Base-by-base conservation (phyloP, 2,888 invertebrate species). In the Acrobasis suavella region DNA sequence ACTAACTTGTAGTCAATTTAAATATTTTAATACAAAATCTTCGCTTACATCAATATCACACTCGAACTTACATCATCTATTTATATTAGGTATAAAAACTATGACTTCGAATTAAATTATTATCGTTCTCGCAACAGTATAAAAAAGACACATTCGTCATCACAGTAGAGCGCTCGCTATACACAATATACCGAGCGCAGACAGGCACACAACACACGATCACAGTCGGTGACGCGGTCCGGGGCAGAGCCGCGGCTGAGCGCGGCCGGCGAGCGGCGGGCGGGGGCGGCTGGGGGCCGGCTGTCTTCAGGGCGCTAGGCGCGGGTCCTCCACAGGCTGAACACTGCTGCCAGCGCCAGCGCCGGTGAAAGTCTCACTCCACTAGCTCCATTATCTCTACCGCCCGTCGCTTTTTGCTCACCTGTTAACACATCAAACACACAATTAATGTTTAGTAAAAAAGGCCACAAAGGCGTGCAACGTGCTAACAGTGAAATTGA, bases 11-110 rank as follows among this genome's bases (percentile, higher is more conserved):
- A 37, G 62, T 79, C 68, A 80, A 71, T 81, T 89, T 87, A 86
- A 89, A 89, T 87, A 87, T 81, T 91, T 91, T 91, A 91, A 85
- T 91, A 89, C 80, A 89, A 91, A 89, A 83, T 84, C 73, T 73
- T 91, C 79, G 76, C 91, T 91, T 90, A 91, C 83, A 74, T 91
- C 91, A 91, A 91, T 92, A 92, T 92, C 92, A 92, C 92, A 92
- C 91, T 89, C 91, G 85, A 83, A 82, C 90, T 91, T 91, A 92
- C 87, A 90, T 91, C 91, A 91, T 91, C 91, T 92, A 91, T 91
- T 91, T 91, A 91, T 90, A 86, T 83, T 91, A 89, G 65, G 90
- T 91, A 92, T 92, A 92, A 92, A 92, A 92, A 92, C 91, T 92
- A 91, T 92, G 91, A 92, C 91, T 92, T 91, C 83, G 76, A 81